Base-by-base conservation (phyloP, 1,140 invertebrate species). In the Drosophila suzukii region DNA sequence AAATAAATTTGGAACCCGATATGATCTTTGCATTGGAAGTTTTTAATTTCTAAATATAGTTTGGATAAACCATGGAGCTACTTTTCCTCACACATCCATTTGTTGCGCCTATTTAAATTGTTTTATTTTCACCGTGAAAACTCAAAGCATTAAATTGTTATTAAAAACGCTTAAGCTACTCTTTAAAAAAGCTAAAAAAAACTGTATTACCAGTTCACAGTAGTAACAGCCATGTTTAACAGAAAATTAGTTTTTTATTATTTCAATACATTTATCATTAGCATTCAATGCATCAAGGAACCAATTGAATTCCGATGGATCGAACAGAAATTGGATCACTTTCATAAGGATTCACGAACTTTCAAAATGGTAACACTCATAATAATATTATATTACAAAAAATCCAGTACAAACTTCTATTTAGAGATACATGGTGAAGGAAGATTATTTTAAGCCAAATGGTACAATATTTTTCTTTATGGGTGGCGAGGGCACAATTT, bases 391-490 rank as follows among this genome's bases (percentile, higher is more conserved):
- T 32, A 20, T 6, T 27, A n/a, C 24, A 0, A 10, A 34, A 3
- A 6, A 12, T 11, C 5, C 4, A 8, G 32, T 39, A n/a, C 12
- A n/a, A 4, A 44, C 15, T 34, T 38, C 15, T 47, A 4, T 38
- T 51, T 12, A 89, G 88, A 66, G 84, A 34, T 91, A 89, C 44
- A 56, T 80, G 36, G 24, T 55, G 2, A 89, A 55, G 34, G 63
- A 75, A 53, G 70, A 74, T 6, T 86, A 78, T 50, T 81, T 71
- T 30, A 57, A 83, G 56, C 43, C 58, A 13, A 92, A 92, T 24
- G 94, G 94, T 0, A 94, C 96, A 7, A 94, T 96, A 17, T 94
- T 97, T 53, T 93, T 97, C n/a, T 94, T 94, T 92, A 94, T 97
- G 44, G 96, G 96, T 3, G 95, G 95, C 1, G 94, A 95, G 81